Base-by-base conservation (phyloP, 2,888 invertebrate genomes). In the Drosophila anomalata region DNA sequence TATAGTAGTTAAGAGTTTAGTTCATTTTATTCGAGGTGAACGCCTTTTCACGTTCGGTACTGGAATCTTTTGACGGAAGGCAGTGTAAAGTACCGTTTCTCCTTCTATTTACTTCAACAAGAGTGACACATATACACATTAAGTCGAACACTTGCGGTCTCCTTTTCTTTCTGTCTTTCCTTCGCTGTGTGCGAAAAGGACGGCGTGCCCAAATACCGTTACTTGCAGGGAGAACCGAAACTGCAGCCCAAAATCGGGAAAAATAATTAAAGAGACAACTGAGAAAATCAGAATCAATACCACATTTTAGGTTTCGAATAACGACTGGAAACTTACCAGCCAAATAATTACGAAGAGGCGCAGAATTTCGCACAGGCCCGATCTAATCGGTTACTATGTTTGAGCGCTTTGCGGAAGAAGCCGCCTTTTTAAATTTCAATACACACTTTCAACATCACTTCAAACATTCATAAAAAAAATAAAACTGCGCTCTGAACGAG, bases 331-430 rank as follows among this genome's bases (percentile, higher is more conserved):
- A 47, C 39, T 61, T 29, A 63, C 63, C 62, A 11, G 33, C 56
- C 57, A 56, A 54, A 59, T 59, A 56, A 47, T 2, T 7, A 14
- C 17, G 41, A 20, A 20, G 20, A 65, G 12, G 29, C 22, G 53
- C 14, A 47, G 33, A 53, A 47, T 48, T 44, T 20, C 26, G 31
- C 29, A 12, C 33, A 24, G 39, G 47, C 41, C 26, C 55, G 52
- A 65, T 44, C 24, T 58, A 75, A 83, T 77, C 88, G 81, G 81
- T 88, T 58, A 14, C 54, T 55, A 48, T 82, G 29, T 85, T 75
- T 65, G 70, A 87, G 85, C 81, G 78, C 47, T 29, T 53, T 3
- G 62, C 81, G 85, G 89, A 69, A 87, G 57, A 81, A 85, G 88
- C 89, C 81, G 87, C 65, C 65, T 33, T 31, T 20, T 47, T 51